phyloP scores from a whole-genome alignment of 2,888 invertebrate species.

The Oeneis ivallda region DNA sequence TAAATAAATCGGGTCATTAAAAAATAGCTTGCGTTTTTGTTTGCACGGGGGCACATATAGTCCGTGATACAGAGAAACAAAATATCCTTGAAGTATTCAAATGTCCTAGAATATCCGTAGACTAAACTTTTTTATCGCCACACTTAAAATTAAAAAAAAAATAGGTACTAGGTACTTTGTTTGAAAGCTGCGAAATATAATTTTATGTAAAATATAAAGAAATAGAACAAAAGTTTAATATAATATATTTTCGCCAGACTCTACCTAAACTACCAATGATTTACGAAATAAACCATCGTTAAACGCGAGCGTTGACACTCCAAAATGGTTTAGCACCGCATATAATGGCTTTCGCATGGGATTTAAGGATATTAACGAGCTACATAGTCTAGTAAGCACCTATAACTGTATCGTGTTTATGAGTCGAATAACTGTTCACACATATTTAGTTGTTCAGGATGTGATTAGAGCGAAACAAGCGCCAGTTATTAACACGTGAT shows the following conservation, averaged over 20 bases:
- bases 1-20: constrained; percentile 55
- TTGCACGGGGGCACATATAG: constrained; percentile 13
- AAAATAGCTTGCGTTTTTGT: constrained; percentile 31
- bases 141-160: no score
- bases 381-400: constrained; percentile 25
- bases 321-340: constrained; percentile 20
- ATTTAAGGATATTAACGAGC: constrained; percentile 55
- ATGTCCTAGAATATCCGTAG: no score
- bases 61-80: constrained; percentile 12
- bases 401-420: constrained; percentile 49
- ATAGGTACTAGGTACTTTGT: no score
- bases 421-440: constrained; percentile 61
- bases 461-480: constrained; percentile 47
- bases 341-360: constrained; percentile 30
- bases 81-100: no score
- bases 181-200: no score
- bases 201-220: no score
- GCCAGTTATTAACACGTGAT: background rate
- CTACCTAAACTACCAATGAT: background rate
- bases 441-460: constrained; percentile 58
- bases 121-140: no score
- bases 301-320: constrained; percentile 16
- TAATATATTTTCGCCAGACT: no score
- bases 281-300: constrained; percentile 1
- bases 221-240: no score